Conservation (phyloP, 1,140 invertebrate genomes). For the Trichonephila inaurata region DNA sequence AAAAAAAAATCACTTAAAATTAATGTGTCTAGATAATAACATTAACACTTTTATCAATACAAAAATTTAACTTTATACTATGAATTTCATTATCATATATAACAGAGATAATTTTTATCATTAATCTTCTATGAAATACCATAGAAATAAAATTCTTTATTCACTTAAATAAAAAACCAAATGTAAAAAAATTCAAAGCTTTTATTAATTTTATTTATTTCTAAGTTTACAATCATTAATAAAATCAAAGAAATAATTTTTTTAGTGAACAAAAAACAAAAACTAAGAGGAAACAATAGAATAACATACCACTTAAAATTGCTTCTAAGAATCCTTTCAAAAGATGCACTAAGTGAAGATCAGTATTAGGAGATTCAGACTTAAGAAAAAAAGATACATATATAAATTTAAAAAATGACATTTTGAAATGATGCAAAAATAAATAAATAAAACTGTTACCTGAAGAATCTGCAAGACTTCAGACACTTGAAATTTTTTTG, state of each 20-base stretch:
- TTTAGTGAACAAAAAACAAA: neutral
- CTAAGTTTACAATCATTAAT: neutral
- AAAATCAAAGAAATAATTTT: neutral
- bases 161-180: too few relatives aligned
- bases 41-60: too few relatives aligned
- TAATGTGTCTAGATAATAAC: too few relatives aligned
- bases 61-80: too few relatives aligned
- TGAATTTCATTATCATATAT: too few relatives aligned
- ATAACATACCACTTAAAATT: constrained; percentile 68
- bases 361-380: constrained; percentile 61
- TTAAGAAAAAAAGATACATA: constrained; percentile 34
- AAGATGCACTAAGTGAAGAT: constrained; percentile 66
- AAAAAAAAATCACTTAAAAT: too few relatives aligned
- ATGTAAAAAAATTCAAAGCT: too few relatives aligned
- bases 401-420: neutral
- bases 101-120: too few relatives aligned
- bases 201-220: neutral
- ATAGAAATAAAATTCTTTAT: too few relatives aligned
- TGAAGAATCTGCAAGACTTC: constrained; percentile 67
- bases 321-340: constrained; percentile 77
- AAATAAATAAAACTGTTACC: constrained; percentile 56
- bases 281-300: neutral
- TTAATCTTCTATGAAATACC: too few relatives aligned
- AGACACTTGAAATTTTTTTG: constrained; percentile 36
- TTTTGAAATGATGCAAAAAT: neutral